Evolutionary conservation across 2,113 vertebrate species (phyloP).

Genomic region (Hystrix brachyura): DNA sequence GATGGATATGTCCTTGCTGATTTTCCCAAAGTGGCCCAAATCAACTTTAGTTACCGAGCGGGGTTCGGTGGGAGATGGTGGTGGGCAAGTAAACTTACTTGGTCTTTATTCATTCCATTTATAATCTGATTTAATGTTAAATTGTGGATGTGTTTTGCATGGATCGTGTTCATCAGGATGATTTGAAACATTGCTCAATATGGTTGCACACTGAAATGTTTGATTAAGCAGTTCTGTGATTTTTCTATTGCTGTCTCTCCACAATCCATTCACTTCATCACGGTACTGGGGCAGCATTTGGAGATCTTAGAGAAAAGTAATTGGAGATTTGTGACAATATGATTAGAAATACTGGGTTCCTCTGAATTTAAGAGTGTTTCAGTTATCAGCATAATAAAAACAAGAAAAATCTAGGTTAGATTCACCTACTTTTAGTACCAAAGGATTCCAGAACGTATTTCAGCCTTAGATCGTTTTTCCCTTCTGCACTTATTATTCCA

Average conservation of each 20-base stretch:
- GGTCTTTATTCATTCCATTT: conserved; percentile 27
- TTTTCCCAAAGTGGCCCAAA: not conserved
- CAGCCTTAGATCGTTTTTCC: conserved; percentile 66
- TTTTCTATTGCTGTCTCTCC: conserved; percentile 34
- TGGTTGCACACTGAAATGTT: conserved; percentile 32
- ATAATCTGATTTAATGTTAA: not conserved
- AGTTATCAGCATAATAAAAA: conserved; percentile 19
- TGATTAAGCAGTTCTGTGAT: not conserved
- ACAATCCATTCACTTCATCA: not conserved
- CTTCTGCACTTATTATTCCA: conserved; percentile 81
- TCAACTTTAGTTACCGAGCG: not conserved
- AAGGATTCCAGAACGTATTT: conserved; percentile 65
- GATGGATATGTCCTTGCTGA: not conserved
- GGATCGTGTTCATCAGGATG: not conserved
- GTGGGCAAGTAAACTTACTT: not conserved
- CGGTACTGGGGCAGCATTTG: not conserved
- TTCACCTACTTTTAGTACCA: conserved; percentile 17
- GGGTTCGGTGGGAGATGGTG: not conserved
- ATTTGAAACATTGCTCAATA: conserved; percentile 48
- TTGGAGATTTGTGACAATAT: not conserved
- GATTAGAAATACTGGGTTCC: rapidly evolving
- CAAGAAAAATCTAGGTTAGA: not conserved
- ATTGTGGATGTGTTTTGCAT: not conserved
- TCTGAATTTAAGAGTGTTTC: conserved; percentile 51
- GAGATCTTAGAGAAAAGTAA: not conserved